Conservation (phyloP, 2,113 vertebrate species). For the Phalacrocorax pelagicus region DNA sequence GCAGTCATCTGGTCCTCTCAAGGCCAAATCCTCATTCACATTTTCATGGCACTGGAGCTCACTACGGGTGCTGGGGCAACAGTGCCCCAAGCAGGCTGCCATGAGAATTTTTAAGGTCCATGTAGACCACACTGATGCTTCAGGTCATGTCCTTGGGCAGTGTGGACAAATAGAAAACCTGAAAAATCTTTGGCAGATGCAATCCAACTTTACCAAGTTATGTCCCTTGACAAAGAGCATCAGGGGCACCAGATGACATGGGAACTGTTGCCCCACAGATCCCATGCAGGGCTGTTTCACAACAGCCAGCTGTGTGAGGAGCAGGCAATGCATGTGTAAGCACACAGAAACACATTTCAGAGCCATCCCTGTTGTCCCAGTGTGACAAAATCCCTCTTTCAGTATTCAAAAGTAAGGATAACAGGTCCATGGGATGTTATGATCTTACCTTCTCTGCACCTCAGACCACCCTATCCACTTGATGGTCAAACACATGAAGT, state of each 20-base stretch:
- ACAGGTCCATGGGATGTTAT: background rate
- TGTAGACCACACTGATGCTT: accelerated
- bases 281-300: background rate
- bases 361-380: background rate
- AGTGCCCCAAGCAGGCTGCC: background rate
- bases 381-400: background rate
- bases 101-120: background rate
- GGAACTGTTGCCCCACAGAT: background rate
- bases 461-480: background rate
- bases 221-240: background rate
- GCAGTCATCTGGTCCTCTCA: background rate
- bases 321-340: background rate
- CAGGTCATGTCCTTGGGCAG: background rate
- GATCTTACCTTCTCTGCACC: background rate
- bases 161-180: background rate
- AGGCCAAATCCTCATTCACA: background rate
- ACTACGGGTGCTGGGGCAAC: background rate
- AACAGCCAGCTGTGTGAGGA: background rate
- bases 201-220: background rate
- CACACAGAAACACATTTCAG: background rate
- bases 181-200: background rate
- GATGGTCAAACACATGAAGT: background rate
- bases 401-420: background rate
- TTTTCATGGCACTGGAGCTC: background rate
- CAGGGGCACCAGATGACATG: accelerated